These are phyloP conservation scores for Scelioninae gen. 1 DNA, from an alignment of 2,888 invertebrate genomes.

Conservation along the genomic window DNA sequence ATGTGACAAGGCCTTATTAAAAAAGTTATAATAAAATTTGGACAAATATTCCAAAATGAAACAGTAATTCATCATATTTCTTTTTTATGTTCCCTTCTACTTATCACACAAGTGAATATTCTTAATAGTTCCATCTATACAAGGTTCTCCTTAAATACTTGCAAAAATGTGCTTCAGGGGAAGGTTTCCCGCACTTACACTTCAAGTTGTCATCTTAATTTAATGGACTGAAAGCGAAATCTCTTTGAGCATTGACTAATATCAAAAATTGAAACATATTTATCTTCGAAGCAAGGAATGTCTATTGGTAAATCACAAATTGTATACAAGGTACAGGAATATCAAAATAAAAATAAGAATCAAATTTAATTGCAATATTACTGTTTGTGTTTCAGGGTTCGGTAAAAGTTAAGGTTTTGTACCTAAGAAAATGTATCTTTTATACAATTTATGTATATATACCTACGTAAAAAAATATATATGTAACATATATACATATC, in stretches of 20 bases:
- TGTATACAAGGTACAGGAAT: neutral
- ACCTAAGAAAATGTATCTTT: neutral
- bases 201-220: conserved; percentile 12
- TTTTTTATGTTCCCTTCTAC: neutral
- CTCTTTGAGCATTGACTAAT: conserved; percentile 21
- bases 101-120: neutral
- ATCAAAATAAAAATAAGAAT: conserved; percentile 1
- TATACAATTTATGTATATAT: too few relatives aligned
- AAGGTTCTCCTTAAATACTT: too few relatives aligned
- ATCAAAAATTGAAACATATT: conserved; percentile 1
- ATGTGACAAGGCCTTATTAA: too few relatives aligned
- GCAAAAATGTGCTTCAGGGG: conserved; percentile 1
- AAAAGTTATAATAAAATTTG: too few relatives aligned
- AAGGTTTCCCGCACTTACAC: neutral
- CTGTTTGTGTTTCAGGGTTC: too few relatives aligned
- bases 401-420: neutral
- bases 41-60: too few relatives aligned
- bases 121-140: too few relatives aligned
- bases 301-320: conserved; percentile 20
- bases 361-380: neutral
- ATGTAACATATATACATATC: too few relatives aligned
- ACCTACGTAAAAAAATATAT: too few relatives aligned
- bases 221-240: conserved; percentile 5
- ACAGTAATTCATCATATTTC: too few relatives aligned
- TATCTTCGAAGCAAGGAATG: conserved; percentile 24